Conservation (phyloP, 2,113 vertebrate genomes). For the Poeciliopsis retropinna region DNA sequence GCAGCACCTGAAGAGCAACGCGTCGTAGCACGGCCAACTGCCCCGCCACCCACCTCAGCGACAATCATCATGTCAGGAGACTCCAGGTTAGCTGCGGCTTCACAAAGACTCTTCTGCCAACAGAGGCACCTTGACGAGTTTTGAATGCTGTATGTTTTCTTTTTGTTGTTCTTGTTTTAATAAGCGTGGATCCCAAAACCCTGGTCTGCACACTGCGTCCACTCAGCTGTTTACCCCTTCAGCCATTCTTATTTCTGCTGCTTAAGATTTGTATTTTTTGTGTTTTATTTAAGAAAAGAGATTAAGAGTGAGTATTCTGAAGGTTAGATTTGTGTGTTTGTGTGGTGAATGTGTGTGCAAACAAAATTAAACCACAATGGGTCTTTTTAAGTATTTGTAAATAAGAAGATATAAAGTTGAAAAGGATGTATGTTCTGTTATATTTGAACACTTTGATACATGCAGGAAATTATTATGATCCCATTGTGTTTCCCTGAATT, state of each 20-base stretch:
- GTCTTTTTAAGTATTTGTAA: conserved; percentile 64
- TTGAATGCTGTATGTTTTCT: conserved; percentile 68
- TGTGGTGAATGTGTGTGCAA: conserved; percentile 32
- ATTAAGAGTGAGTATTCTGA: conserved; percentile 15
- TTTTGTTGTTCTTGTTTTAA: conserved; percentile 37
- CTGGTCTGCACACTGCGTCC: conserved; percentile 54
- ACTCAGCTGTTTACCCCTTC: conserved; percentile 64
- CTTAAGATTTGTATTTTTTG: conserved; percentile 50
- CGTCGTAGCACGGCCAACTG: conserved; percentile 81
- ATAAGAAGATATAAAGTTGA: conserved; percentile 69
- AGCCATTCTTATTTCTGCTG: conserved; percentile 67
- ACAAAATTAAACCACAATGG: conserved; percentile 43
- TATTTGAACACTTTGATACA: conserved; percentile 54
- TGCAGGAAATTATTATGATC: conserved; percentile 31
- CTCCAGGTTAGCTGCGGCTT: conserved; percentile 66
- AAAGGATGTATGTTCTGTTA: conserved; percentile 46
- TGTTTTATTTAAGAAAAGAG: conserved; percentile 64
- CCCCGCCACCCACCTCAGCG: conserved; percentile 53
- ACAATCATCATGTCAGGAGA: conserved; percentile 77
- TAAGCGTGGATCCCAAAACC: conserved; percentile 37
- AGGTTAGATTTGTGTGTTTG: conserved; percentile 25
- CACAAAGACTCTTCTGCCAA: conserved; percentile 54
- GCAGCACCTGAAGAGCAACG: conserved; percentile 93
- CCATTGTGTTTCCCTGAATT: conserved; percentile 29
- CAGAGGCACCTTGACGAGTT: conserved; percentile 65